Percentiles rank a stretch among this genome's conserved stretches.
Conservation (phyloP, 2,113 vertebrate genomes). For the Loxodonta africana region DNA sequence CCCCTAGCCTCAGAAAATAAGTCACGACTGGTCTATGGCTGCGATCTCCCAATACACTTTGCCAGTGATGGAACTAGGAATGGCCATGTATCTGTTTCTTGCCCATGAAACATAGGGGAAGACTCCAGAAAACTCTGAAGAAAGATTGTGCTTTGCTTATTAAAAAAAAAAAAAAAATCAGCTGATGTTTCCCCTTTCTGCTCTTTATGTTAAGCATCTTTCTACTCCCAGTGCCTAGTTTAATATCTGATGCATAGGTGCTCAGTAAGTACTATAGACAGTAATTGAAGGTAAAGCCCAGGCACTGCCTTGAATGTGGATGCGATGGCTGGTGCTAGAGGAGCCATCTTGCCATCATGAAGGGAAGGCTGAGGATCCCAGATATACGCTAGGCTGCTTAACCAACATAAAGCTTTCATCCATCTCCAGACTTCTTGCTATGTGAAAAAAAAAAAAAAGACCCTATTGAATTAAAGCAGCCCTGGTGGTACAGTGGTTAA, state of each 20-base stretch:
- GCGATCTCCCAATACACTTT: neutral
- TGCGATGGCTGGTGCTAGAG: neutral
- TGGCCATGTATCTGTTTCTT: neutral
- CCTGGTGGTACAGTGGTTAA: too few species aligned
- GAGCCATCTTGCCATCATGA: neutral
- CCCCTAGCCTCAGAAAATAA: neutral
- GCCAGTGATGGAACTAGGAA: neutral
- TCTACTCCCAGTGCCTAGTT: neutral
- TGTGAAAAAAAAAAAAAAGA: slow-evolving; percentile 18
- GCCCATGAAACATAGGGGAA: neutral
- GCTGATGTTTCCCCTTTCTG: neutral
- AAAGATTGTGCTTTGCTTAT: slow-evolving; percentile 1
- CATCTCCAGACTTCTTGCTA: neutral
- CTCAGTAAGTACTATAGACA: neutral
- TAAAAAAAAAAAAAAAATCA: slow-evolving; percentile 2
- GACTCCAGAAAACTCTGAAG: neutral
- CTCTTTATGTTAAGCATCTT: neutral
- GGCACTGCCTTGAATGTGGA: neutral
- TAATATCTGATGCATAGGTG: neutral
- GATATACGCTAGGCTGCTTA: neutral
- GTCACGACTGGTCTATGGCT: neutral
- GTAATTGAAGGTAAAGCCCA: neutral
- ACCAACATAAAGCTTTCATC: neutral
- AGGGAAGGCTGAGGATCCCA: neutral
- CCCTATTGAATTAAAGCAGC: neutral